A percentile compares a stretch with the other conserved stretches of the same genome.
phyloP scores from a whole-genome alignment of 2,888 invertebrate species.

The Trilocha varians region DNA sequence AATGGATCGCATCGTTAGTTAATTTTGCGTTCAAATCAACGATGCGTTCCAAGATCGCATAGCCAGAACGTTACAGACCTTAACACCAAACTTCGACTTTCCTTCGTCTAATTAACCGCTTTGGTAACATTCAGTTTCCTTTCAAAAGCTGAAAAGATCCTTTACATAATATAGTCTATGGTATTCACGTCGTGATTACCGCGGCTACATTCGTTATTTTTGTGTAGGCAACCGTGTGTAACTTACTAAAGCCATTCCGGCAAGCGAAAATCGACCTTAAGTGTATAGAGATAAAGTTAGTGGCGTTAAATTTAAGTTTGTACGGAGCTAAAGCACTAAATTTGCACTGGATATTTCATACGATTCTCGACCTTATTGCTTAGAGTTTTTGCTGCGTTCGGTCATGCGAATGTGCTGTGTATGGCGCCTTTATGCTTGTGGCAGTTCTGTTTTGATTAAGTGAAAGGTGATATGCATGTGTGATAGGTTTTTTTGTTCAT shows the following conservation, averaged over 20 bases:
- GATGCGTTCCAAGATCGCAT: not conserved
- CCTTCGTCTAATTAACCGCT: conserved; percentile 51
- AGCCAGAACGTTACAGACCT: conserved; percentile 10
- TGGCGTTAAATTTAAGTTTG: conserved; percentile 6
- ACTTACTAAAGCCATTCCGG: conserved; percentile 32
- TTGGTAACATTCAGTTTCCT: conserved; percentile 46
- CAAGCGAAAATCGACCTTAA: conserved; percentile 23
- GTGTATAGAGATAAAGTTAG: conserved; percentile 2
- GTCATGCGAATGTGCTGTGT: conserved; percentile 11
- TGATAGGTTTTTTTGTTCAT: not conserved
- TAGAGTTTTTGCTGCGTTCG: conserved; percentile 20
- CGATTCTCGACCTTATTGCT: conserved; percentile 31
- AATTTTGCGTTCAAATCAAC: not conserved
- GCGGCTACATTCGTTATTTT: conserved; percentile 66
- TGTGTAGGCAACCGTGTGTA: conserved; percentile 69
- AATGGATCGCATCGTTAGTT: too few species aligned
- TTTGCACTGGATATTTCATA: conserved; percentile 32
- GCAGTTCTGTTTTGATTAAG: conserved; percentile 16
- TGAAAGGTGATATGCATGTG: conserved; percentile 4
- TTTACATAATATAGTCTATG: conserved; percentile 57
- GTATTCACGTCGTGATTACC: conserved; percentile 59
- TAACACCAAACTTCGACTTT: conserved; percentile 34
- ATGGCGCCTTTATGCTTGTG: conserved; percentile 18
- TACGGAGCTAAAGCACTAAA: conserved; percentile 11
- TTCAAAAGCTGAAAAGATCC: conserved; percentile 59